Base-by-base conservation (phyloP, 2,797 vertebrate genomes). In the Diplodus sargus region DNA sequence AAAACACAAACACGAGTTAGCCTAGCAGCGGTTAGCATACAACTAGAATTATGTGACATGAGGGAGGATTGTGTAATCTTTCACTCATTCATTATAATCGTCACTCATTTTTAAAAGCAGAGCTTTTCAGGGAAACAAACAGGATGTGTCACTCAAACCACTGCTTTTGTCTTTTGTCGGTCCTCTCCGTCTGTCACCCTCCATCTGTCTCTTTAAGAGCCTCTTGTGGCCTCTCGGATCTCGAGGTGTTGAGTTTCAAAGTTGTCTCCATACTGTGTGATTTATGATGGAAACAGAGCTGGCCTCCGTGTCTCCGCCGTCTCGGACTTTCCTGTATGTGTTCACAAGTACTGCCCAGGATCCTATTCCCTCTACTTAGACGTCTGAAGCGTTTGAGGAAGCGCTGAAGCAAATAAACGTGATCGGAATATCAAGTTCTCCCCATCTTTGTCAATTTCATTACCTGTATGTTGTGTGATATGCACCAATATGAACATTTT, bases 181-280 rank as follows among this genome's bases (percentile, higher is more conserved):
- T 77, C 76, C 56, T 76, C 70, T 76, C 14, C 17, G 43, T 82
- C 70, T 60, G 76, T 83, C 88, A 62, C 49, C 61, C 81, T 54
- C 69, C 63, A 42, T 59, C n/a, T 75, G 71, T 82, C 70, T 85
- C 74, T 83, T 78, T 74, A 73, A 83, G 75, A 81, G 84, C 84
- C 76, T 85, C 77, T 61, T 18, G 2, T 76, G 70, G 63, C 76
- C 73, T 66, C 80, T 88, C 69, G 53, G 80, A 89, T 86, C 77
- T 80, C 3, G 14, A 85, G 86, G 93, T 90, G 83, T 94, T 91
- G 84, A 84, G 88, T 94, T 92, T 92, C 93, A 92, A 88, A 85
- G 80, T 87, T 62, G 75, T 87, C 74, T 68, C 76, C 77, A 78
- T 60, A 59, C 71, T 45, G 69, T 83, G 85, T 90, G 89, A 92